Evolutionary conservation across 2,113 vertebrate genomes (phyloP), one percentile per base, ranked within the genome.

Genomic region (Corythaeola cristata): DNA sequence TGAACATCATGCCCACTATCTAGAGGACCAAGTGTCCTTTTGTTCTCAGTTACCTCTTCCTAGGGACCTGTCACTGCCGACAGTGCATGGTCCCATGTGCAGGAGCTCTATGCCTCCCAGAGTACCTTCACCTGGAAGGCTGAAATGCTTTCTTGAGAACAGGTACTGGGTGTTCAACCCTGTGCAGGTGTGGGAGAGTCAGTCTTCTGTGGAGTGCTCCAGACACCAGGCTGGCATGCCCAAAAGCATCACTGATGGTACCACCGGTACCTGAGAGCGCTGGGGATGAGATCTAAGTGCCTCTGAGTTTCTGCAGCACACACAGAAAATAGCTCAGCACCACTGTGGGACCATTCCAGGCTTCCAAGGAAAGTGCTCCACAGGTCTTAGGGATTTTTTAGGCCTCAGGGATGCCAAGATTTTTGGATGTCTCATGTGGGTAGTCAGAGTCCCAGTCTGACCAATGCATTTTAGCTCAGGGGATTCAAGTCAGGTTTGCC

Each of bases 241-340:
- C 59, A 49, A 32, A 59, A 24, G 19, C 47, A 49, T 4, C 37
- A 4, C 26, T 37, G 39, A 28, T 68, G 49, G 15, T 16, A 71
- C 33, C 55, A 37, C 9, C 9, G 5, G n/a, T 8, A 50, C 16
- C n/a, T 41, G n/a, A 19, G 58, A 50, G 59, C 22, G 22, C 32
- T 24, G 11, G 17, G 28, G 12, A 17, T 19, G 15, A 69, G 64
- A 37, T 2, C 0, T 0, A 12, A 85, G 8, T 24, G 23, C 50
- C 49, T 53, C 50, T 52, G 69, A 28, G 26, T 76, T 71, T 55
- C 73, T 74, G 55, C 56, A 69, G 69, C 45, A 56, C 32, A 32
- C 37, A 41, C 11, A 71, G 59, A 47, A 81, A 30, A 69, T 1
- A 74, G 55, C 71, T 8, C 17, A 62, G 63, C 23, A 28, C 15